These are phyloP conservation scores for Enteromius afrohamiltoni DNA, from an alignment of 2,797 vertebrate species.

Conservation along the genomic window DNA sequence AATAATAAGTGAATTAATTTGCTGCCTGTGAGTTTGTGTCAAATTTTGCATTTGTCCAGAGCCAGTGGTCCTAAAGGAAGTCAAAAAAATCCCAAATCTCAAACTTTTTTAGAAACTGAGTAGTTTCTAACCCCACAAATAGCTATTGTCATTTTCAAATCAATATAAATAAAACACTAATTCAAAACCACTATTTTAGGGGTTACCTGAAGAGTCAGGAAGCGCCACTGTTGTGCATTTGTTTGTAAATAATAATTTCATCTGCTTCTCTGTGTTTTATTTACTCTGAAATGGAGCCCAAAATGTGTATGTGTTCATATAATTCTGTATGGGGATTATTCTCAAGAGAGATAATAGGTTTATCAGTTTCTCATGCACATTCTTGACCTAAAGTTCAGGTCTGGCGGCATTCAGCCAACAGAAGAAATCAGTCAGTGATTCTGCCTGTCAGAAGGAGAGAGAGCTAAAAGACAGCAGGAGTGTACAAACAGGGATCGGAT, in stretches of 20 bases:
- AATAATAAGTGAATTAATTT: background rate
- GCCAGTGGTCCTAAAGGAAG: background rate
- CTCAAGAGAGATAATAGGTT: slow-evolving; percentile 34
- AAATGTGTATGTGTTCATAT: background rate
- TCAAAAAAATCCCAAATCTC: background rate
- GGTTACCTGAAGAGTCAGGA: background rate
- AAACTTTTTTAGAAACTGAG: background rate
- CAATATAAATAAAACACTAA: background rate
- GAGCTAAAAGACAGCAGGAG: slow-evolving; percentile 58
- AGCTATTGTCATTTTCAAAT: background rate
- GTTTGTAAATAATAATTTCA: slow-evolving; percentile 1
- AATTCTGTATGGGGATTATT: slow-evolving; percentile 18
- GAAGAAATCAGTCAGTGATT: slow-evolving; percentile 27
- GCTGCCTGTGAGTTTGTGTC: background rate
- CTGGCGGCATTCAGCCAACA: slow-evolving; percentile 17
- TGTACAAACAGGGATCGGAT: slow-evolving; percentile 43
- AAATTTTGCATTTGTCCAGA: background rate
- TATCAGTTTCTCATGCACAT: slow-evolving; percentile 24
- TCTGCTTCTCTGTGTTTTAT: slow-evolving; percentile 1
- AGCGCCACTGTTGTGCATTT: background rate
- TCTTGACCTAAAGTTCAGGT: slow-evolving; percentile 28
- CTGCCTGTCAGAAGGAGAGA: slow-evolving; percentile 38
- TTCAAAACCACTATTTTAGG: background rate
- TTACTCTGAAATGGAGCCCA: background rate
- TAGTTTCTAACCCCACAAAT: background rate